Conservation (phyloP, 2,113 vertebrate genomes). For the Thryonomys swinderianus region DNA sequence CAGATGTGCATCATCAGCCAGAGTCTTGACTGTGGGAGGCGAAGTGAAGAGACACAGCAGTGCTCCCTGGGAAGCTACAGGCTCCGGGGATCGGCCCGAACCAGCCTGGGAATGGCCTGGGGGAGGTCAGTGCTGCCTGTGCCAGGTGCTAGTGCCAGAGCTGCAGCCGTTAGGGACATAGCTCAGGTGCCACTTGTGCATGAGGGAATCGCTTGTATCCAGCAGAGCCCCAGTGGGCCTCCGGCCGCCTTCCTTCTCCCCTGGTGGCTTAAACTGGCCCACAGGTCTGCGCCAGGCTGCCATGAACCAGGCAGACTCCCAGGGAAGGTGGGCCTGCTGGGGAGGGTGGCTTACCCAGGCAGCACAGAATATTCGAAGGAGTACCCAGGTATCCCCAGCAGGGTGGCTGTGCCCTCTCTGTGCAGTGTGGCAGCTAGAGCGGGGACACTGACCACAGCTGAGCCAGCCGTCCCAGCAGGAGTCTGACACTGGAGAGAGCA, state of each 20-base stretch:
- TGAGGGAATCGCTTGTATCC: not conserved
- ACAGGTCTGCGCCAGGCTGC: not conserved
- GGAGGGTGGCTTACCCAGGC: rapidly evolving
- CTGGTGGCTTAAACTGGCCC: not conserved
- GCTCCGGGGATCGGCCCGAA: not conserved
- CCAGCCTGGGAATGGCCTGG: not conserved
- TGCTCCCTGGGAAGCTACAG: not conserved
- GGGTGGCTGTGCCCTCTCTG: not conserved
- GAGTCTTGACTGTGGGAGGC: not conserved
- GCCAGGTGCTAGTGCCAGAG: not conserved
- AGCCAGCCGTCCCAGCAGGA: not conserved
- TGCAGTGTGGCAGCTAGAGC: not conserved
- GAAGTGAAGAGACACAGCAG: not conserved
- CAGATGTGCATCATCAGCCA: not conserved
- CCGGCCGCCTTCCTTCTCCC: not conserved
- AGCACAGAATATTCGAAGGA: not conserved
- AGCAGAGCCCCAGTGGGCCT: not conserved
- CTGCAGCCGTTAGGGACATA: not conserved
- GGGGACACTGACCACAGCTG: not conserved
- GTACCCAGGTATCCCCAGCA: not conserved
- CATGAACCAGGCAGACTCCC: not conserved
- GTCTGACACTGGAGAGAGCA: not conserved
- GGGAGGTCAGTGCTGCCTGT: not conserved
- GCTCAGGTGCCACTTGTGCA: not conserved
- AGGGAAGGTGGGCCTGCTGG: not conserved